These are phyloP conservation scores for Heliconius sara DNA, from an alignment of 2,888 invertebrate species.

Conservation along the genomic window DNA sequence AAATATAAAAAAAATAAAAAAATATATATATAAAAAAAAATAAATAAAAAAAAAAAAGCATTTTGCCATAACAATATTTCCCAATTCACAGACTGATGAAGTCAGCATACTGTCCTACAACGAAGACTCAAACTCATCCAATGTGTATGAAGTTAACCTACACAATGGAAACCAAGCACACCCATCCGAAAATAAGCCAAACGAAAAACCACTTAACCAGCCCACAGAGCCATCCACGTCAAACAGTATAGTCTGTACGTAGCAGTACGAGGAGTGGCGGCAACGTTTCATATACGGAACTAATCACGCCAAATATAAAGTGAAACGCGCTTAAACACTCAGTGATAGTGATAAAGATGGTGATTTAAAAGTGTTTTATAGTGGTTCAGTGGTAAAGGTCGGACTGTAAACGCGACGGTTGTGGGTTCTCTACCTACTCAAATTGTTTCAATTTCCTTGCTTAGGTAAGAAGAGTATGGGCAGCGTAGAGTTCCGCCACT, in stretches of 20 bases:
- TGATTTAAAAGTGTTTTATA: neutral
- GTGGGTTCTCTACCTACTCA: neutral
- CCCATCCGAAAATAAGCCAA: conserved; percentile 49
- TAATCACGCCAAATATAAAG: conserved; percentile 57
- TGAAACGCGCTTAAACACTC: conserved; percentile 57
- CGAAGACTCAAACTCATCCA: conserved; percentile 79
- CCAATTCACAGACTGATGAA: conserved; percentile 69
- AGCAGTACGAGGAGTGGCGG: conserved; percentile 78
- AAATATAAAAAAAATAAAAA: too few species aligned
- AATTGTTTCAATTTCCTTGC: neutral
- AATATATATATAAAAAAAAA: too few species aligned
- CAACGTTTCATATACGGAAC: conserved; percentile 74
- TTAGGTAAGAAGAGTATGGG: neutral
- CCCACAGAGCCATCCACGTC: conserved; percentile 61
- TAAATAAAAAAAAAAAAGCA: too few species aligned
- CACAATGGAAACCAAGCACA: conserved; percentile 58
- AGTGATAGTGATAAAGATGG: conserved; percentile 39
- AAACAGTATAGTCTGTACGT: conserved; percentile 73
- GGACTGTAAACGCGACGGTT: neutral
- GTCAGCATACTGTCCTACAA: conserved; percentile 74
- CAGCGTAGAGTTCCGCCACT: neutral
- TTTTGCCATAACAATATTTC: neutral
- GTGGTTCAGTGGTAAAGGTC: too few species aligned
- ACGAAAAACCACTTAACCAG: conserved; percentile 50
- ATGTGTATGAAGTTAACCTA: conserved; percentile 71